Evolutionary conservation across 2,797 vertebrate species (phyloP).

Genomic region (Crypturellus tataupa): DNA sequence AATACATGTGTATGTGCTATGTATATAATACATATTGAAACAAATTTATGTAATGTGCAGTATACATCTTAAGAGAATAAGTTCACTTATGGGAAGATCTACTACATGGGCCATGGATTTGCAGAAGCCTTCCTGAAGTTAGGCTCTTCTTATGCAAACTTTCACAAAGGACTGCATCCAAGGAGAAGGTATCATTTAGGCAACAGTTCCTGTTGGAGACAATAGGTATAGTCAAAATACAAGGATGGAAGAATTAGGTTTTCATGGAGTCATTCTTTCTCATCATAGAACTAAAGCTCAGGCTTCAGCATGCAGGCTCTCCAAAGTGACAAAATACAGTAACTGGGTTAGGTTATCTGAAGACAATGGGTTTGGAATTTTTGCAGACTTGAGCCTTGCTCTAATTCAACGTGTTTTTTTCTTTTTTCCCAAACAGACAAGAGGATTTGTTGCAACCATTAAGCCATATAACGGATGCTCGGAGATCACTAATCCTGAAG

Average conservation of each 20-base stretch:
- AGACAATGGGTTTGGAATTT: neutral
- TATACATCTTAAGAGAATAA: neutral
- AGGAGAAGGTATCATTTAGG: neutral
- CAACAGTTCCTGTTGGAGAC: neutral
- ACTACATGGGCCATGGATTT: neutral
- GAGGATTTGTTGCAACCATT: conserved; percentile 92
- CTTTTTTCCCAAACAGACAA: conserved; percentile 82
- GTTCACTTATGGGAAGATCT: neutral
- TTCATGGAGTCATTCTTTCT: neutral
- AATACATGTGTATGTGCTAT: neutral
- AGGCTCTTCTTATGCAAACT: fast-evolving
- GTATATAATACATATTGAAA: neutral
- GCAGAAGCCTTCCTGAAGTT: neutral
- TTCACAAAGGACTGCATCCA: neutral
- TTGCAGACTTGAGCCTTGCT: neutral
- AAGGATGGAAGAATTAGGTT: neutral
- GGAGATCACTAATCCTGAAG: conserved; percentile 90
- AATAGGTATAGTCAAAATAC: neutral
- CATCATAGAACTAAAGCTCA: neutral
- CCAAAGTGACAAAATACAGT: neutral
- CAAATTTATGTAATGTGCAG: neutral
- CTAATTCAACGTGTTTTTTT: neutral
- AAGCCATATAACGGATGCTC: conserved; percentile 96
- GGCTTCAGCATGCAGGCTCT: neutral
- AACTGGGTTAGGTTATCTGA: neutral